Evolutionary conservation across 1,140 invertebrate species (phyloP), one percentile per base, ranked within the genome.

Genomic region (Tetramorium simillimum): DNA sequence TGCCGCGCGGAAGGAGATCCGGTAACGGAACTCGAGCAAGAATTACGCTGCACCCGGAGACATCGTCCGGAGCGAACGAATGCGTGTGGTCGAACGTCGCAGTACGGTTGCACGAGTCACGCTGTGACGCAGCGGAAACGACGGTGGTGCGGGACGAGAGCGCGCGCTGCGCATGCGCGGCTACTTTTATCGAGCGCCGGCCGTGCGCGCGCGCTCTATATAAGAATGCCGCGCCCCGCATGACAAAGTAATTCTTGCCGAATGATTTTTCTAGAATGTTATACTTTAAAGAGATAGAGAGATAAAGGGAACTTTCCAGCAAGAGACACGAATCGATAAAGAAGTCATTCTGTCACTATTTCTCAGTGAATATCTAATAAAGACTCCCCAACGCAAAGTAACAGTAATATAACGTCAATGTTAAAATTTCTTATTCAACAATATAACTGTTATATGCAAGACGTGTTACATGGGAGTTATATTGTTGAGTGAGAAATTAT

Each of bases 11-110:
- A n/a, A 62, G 49, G 88, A 51, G 89, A 89, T 85, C 84, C 73
- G 85, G 82, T 63, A 88, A 91, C 16, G 90, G 62, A 46, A 85
- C 77, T 88, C 86, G 51, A 53, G 84, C 18, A 43, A 77, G 84
- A 85, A 80, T 90, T 76, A 91, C 89, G 62, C 53, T 73, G 56
- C 72, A 21, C 86, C 65, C 58, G 37, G 86, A 53, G 43, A 82
- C 91, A 91, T 91, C 46, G 40, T 88, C 63, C 1, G 88, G 40
- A 43, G 10, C 53, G 16, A 86, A 89, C 89, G 75, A 91, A 86
- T 76, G 84, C 86, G 46, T 37, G 46, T 28, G 16, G 33, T 4
- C 49, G 18, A 53, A 70, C 77, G 33, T 77, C 87, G 43, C 9
- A 76, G 70, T 69, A 49, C 65, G 82, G 81, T 63, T 18, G 33